Evolutionary conservation across 2,888 invertebrate genomes (phyloP), one percentile per base, ranked within the genome.

Genomic region (Xanthorhoe spadicearia): DNA sequence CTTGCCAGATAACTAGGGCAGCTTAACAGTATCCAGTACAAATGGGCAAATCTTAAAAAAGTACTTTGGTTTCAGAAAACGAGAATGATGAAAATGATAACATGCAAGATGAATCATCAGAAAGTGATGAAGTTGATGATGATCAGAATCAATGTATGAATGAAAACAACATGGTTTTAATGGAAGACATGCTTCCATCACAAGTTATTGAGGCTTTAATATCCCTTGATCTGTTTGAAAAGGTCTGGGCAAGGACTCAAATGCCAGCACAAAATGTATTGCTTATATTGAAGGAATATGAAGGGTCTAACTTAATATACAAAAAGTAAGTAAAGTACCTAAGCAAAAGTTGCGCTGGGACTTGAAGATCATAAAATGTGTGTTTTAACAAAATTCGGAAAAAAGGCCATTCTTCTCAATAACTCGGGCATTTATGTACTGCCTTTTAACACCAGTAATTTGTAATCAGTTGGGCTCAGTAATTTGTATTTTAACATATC

Each of bases 171-270:
- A 81, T 84, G 55, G 71, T 86, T 13, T 79, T 85, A 46, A 83
- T 89, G 61, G 90, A 89, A 69, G 94, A 94, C 51, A 94, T 90
- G 74, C 74, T 95, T 32, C 93, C 94, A 0, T 78, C 94, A 38
- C 94, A 95, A 77, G 83, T 96, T 2, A 84, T 95, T 66, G 95
- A 96, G 86, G 94, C 94, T 8, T 90, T 96, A 23, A 89, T 94
- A 59, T 93, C 94, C 7, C 83, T 94, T 60, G 92, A 94, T 59
- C 83, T 96, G 69, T 93, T 96, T 71, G 89, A 94, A 17, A 95
- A 95, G 88, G 94, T 95, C 49, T 93, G 94, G 88, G 85, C 89
- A 5, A 93, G 94, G 73, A 93, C 94, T 48, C 84, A 88, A 58
- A 69, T 90, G 32, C 93, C 95, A 8, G 92, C 95, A 0, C 94